Conservation (phyloP, 2,797 vertebrate species). For the Nasua narica region DNA sequence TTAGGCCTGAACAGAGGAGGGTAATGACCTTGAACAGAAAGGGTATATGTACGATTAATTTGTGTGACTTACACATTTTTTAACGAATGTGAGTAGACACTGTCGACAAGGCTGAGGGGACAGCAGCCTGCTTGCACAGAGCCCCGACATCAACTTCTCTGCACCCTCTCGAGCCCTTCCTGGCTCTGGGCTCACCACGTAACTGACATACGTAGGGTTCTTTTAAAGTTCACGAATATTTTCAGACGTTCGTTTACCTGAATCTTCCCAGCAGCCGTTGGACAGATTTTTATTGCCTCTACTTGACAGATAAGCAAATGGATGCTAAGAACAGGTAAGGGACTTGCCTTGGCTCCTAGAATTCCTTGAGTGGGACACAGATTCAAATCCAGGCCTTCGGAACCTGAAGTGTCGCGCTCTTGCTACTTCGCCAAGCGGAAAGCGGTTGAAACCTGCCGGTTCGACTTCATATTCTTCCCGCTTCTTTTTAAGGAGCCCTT, state of each 20-base stretch:
- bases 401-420: not conserved
- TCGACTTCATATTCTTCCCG: fast-evolving
- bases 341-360: no score
- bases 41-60: not conserved
- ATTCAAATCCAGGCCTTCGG: not conserved
- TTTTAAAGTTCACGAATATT: not conserved
- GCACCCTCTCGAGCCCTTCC: not conserved
- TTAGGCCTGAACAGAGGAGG: not conserved
- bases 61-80: not conserved
- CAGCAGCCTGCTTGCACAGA: not conserved
- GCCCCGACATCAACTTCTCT: not conserved
- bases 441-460: no score
- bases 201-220: not conserved
- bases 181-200: fast-evolving
- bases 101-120: not conserved
- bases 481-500: not conserved
- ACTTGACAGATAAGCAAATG: not conserved
- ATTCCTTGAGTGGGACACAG: not conserved
- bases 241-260: not conserved
- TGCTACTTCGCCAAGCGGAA: fast-evolving
- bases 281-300: not conserved
- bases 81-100: not conserved
- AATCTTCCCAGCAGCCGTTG: not conserved
- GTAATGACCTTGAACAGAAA: not conserved
- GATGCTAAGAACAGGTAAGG: not conserved